Base-by-base conservation (phyloP, 2,888 invertebrate species). In the Morpho helenor region DNA sequence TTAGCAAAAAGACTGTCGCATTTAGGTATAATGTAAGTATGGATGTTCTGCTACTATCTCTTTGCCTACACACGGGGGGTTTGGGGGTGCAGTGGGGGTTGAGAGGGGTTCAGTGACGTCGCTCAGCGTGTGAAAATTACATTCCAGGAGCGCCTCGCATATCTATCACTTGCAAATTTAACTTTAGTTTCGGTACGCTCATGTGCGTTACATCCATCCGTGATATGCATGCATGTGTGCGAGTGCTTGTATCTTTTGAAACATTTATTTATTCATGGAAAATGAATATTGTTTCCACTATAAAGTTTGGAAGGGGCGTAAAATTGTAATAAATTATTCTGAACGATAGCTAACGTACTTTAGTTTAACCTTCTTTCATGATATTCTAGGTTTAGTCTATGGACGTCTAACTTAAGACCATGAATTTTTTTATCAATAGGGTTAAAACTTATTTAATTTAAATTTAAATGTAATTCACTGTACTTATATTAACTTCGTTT, bases 91-190 rank as follows among this genome's bases (percentile, higher is more conserved):
- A 64, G 68, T 64, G 61, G 70, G 68, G 63, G 66, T 66, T 68
- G 72, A 64, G 69, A 72, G 74, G 74, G 76, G 66, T 68, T 67
- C 77, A 77, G 80, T 79, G 84, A 84, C 86, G 85, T 84, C 82
- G 83, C 81, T 80, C 77, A 81, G 84, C 84, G 87, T 84, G 90
- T 84, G 87, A 88, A 90, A 87, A 91, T 91, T 91, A 91, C 91
- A 91, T 91, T 91, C 91, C 91, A 79, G 70, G 86, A 81, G 84
- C 76, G 86, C 84, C 83, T 82, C 82, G 88, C 90, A 86, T 91
- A 91, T 91, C 91, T 91, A 91, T 91, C 91, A 91, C 89, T 84
- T 77, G 87, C 85, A 87, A 90, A 91, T 91, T 91, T 87, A 89
- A 89, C 89, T 90, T 87, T 83, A 89, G 88, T 84, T 85, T 82